phyloP scores from a whole-genome alignment of 2,113 vertebrate species.

The Pithys albifrons region DNA sequence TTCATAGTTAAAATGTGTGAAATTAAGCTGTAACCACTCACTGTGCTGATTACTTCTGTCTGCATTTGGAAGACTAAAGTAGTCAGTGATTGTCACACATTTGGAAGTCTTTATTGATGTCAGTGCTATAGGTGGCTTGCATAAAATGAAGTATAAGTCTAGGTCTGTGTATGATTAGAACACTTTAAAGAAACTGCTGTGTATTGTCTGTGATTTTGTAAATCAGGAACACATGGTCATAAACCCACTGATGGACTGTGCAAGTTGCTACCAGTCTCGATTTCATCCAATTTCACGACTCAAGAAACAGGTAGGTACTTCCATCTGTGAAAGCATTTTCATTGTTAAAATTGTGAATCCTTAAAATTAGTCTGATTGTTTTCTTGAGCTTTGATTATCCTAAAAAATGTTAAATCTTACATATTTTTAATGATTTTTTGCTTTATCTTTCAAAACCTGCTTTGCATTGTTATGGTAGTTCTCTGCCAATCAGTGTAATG shows the following conservation, averaged over 20 bases:
- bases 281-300: conserved; percentile 74
- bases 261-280: conserved; percentile 60
- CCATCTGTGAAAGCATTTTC: background rate
- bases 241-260: conserved; percentile 19
- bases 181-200: background rate
- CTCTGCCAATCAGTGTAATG: background rate
- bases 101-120: background rate
- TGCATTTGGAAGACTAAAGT: background rate
- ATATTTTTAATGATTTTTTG: background rate
- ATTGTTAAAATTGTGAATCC: background rate
- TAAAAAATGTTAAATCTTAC: background rate
- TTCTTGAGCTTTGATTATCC: background rate
- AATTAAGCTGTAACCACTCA: background rate
- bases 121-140: background rate
- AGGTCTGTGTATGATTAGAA: background rate
- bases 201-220: background rate
- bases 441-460: background rate
- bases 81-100: background rate
- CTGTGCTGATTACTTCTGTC: background rate
- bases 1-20: background rate
- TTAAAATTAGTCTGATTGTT: background rate
- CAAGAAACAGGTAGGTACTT: conserved; percentile 70
- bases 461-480: background rate
- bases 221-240: conserved; percentile 64
- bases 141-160: background rate